Conservation (phyloP, 2,113 vertebrate genomes). For the Thamnophis sirtalis region DNA sequence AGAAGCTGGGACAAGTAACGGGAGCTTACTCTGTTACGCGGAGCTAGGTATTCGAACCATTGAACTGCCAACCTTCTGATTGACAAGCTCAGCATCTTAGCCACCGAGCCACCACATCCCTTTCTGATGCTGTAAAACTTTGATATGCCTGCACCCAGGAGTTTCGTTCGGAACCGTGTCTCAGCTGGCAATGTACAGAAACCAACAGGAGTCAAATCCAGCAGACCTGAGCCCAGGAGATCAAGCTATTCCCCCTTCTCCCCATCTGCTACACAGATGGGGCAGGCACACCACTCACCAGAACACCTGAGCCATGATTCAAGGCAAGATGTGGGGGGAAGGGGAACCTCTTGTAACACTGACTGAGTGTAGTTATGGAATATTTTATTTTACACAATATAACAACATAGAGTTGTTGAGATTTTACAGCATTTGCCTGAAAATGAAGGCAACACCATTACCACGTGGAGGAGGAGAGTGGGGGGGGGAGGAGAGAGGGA, state of each 20-base stretch:
- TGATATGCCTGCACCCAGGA: neutral
- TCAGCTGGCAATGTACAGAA: neutral
- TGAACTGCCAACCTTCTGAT: too few relatives aligned
- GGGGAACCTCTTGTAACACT: conserved; percentile 55
- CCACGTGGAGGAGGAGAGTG: conserved; percentile 68
- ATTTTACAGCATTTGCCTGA: conserved; percentile 85
- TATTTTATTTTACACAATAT: conserved; percentile 90
- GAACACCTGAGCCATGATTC: neutral
- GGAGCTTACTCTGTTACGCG: too few relatives aligned
- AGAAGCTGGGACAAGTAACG: too few relatives aligned
- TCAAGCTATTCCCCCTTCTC: neutral
- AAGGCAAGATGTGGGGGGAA: neutral
- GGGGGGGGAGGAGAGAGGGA: neutral
- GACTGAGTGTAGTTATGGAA: conserved; percentile 66
- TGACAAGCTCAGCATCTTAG: too few relatives aligned
- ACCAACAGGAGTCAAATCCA: neutral
- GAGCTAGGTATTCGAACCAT: too few relatives aligned
- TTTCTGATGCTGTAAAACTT: neutral
- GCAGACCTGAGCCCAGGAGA: neutral
- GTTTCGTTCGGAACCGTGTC: too few relatives aligned
- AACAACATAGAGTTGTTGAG: conserved; percentile 86
- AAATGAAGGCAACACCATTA: conserved; percentile 79
- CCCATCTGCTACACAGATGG: neutral
- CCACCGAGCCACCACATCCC: too few relatives aligned
- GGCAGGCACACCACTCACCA: neutral